Percentiles rank a stretch among this genome's conserved stretches.
Evolutionary conservation across 1,140 invertebrate species (phyloP).

Genomic region (Lysiphlebus fabarum): DNA sequence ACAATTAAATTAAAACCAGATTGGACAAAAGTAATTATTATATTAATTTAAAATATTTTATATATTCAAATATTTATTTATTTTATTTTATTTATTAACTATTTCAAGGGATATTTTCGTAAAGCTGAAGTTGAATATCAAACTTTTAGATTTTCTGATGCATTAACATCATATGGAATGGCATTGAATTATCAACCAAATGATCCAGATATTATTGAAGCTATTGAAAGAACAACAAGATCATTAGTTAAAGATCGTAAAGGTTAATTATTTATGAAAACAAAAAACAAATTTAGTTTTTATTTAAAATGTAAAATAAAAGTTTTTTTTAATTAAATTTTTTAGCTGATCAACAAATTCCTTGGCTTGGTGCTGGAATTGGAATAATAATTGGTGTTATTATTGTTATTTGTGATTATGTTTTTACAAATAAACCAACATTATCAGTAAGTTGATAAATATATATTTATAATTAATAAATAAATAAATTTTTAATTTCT

Average conservation of each 20-base stretch:
- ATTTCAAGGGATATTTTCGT: slow-evolving; percentile 72
- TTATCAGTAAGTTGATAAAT: slow-evolving; percentile 57
- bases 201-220: slow-evolving; percentile 64
- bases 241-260: slow-evolving; percentile 59
- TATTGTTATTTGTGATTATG: slow-evolving; percentile 69
- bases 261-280: slow-evolving; percentile 37
- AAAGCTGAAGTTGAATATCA: slow-evolving; percentile 75
- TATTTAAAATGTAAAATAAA: slow-evolving; percentile 6
- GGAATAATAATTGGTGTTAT: slow-evolving; percentile 70
- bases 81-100: slow-evolving; percentile 18
- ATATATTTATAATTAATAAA: slow-evolving; percentile 15
- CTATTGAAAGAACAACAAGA: slow-evolving; percentile 62
- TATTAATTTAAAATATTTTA: neutral
- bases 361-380: slow-evolving; percentile 71
- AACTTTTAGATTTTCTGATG: slow-evolving; percentile 66
- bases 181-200: slow-evolving; percentile 67
- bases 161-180: slow-evolving; percentile 68
- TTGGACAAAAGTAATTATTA: slow-evolving; percentile 70
- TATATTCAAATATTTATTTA: slow-evolving; percentile 14
- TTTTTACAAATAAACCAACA: slow-evolving; percentile 65
- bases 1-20: slow-evolving; percentile 71
- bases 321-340: slow-evolving; percentile 11
- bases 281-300: slow-evolving; percentile 8
- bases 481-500: slow-evolving; percentile 24
- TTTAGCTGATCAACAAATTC: slow-evolving; percentile 67